Base-by-base conservation (phyloP, 2,113 vertebrate species). In the Forbesichthys agassizii region DNA sequence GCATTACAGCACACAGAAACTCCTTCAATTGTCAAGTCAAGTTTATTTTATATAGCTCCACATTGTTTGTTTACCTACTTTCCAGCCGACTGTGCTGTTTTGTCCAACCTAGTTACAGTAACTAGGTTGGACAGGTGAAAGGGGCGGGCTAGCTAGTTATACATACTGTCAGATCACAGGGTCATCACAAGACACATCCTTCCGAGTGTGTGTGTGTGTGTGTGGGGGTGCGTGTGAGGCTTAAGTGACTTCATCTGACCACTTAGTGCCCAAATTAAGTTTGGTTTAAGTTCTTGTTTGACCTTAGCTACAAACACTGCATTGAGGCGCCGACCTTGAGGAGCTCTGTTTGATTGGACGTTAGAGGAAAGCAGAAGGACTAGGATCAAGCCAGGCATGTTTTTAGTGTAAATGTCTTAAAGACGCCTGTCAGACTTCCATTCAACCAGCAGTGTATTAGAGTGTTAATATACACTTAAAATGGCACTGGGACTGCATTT, bases 191-290 rank as follows among this genome's bases (percentile, higher is more conserved):
- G 78, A 79, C 79, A 80, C 66, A 77, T 53, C 57, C 18, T 67
- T 76, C 13, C 53, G n/a, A 14, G 53, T 72, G 71, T 64, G 52
- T 66, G 78, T 69, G 63, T 64, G 54, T 46, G 49, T 61, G 54
- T n/a, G n/a, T n/a, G n/a, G n/a, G n/a, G n/a, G n/a, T n/a, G n/a
- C n/a, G 20, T 46, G 60, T 1, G 27, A 27, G 27, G 27, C 60
- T 48, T 70, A 75, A 85, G 59, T 69, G 72, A 61, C 68, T 33
- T 63, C 66, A 77, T 81, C 80, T 83, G 69, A 71, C 71, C 61
- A 74, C 61, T 75, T 77, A 69, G 27, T 33, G 46, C 11, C 46
- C 62, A 74, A 83, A 83, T 77, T 63, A 75, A 61, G 68, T 75
- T 74, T 80, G 47, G 6, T 12, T 51, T 47, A 12, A 54, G 42